A percentile compares a stretch with the other conserved stretches of the same genome.
phyloP scores from a whole-genome alignment of 2,113 vertebrate genomes.

The Emberiza fucata region DNA sequence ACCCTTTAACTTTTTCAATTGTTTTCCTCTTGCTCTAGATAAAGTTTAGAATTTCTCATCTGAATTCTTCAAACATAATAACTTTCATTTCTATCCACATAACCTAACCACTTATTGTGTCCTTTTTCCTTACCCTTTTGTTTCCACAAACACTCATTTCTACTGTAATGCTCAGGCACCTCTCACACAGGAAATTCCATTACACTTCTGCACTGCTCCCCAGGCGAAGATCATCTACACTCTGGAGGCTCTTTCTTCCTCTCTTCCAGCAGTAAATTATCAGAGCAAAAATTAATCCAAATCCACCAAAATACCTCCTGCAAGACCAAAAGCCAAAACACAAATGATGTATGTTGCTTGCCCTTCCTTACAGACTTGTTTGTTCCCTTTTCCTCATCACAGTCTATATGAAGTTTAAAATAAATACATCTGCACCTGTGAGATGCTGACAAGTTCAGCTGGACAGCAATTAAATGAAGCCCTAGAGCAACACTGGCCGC shows the following conservation, averaged over 20 bases:
- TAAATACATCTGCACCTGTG: neutral
- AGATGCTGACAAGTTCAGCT: neutral
- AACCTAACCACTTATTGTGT: neutral
- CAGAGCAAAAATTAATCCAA: constrained; percentile 20
- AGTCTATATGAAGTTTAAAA: neutral
- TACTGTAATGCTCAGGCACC: neutral
- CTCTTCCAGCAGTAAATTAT: neutral
- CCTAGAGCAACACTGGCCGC: neutral
- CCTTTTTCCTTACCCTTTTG: neutral
- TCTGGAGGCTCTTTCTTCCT: neutral
- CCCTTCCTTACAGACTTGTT: neutral
- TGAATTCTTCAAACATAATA: neutral
- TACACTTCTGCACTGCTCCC: neutral
- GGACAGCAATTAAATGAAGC: neutral
- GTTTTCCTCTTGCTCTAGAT: neutral
- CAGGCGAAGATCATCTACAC: neutral
- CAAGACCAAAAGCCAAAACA: neutral
- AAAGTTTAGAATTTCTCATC: neutral
- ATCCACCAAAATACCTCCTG: neutral
- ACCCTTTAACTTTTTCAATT: neutral
- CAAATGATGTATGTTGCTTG: neutral
- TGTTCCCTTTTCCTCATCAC: neutral
- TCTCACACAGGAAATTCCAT: constrained; percentile 32
- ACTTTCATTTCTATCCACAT: neutral
- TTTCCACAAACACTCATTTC: neutral